Evolutionary conservation across 2,888 invertebrate genomes (phyloP).

Genomic region (Drosophila vallismaia): DNA sequence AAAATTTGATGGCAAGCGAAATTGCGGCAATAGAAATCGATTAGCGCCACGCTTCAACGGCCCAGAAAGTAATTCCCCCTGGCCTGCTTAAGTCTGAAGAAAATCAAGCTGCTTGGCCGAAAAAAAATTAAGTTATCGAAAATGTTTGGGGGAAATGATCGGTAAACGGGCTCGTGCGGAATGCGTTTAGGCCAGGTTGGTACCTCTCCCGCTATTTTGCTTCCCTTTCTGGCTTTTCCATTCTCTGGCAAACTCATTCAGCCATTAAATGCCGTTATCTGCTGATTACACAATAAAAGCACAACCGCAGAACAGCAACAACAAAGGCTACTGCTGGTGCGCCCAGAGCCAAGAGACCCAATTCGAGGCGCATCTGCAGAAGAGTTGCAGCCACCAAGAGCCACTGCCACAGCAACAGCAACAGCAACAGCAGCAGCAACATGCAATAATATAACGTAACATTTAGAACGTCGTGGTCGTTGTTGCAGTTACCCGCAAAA

Average conservation of each 20-base stretch:
- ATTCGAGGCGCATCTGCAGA: constrained; percentile 72
- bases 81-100: constrained; percentile 19
- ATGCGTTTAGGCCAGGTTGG: constrained; percentile 54
- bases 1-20: constrained; percentile 28
- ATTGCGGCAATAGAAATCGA: constrained; percentile 54
- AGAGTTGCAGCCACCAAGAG: constrained; percentile 33
- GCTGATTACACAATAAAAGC: constrained; percentile 82
- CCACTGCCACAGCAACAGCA: constrained; percentile 28
- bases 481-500: constrained; percentile 29
- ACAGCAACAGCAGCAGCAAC: constrained; percentile 35
- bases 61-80: not conserved
- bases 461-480: constrained; percentile 73
- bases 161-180: constrained; percentile 64
- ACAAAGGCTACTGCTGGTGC: constrained; percentile 62
- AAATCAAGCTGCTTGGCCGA: constrained; percentile 41
- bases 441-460: constrained; percentile 66
- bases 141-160: constrained; percentile 37
- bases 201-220: constrained; percentile 34
- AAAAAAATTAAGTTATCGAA: constrained; percentile 74
- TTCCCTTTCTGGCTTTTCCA: constrained; percentile 12
- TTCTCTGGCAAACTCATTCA: constrained; percentile 74
- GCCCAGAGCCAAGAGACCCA: constrained; percentile 71
- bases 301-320: constrained; percentile 52
- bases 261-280: constrained; percentile 83
- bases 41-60: constrained; percentile 47